Base-by-base conservation (phyloP, 2,797 vertebrate genomes). In the Hypotaenidia okinawae region DNA sequence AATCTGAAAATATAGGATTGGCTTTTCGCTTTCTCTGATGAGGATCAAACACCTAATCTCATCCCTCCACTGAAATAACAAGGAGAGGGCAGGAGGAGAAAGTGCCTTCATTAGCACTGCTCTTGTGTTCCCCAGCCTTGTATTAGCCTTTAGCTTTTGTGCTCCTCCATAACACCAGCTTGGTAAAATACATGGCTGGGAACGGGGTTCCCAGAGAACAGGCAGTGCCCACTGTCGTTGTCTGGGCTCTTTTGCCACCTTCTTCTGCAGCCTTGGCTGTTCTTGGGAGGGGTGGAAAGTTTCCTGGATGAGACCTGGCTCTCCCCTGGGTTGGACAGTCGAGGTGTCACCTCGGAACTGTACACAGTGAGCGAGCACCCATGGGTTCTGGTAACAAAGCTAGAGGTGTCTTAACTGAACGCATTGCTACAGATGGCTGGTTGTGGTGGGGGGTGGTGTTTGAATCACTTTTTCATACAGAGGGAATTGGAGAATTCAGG, bases 51-150 rank as follows among this genome's bases (percentile, higher is more conserved):
- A 25, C 28, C 25, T 79, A 39, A 92, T 92, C 70, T 89, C 28
- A 22, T 76, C 55, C 23, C 15, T 9, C 43, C 63, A 32, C 39
- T 12, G n/a, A 63, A 94, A 75, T 33, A 76, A n/a, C 11, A 80
- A 68, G n/a, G 77, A 89, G 55, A 83, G 72, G 23, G 61, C 61
- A 67, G 66, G 76, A 95, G 70, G 81, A 78, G 64, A 93, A 90
- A 94, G 76, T 62, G 68, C 66, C 69, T 91, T 87, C 78, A 2
- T 82, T 89, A 83, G 68, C 69, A 81, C 80, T 68, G n/a, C 43
- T 76, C 63, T 68, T 68, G 35, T 74, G 6, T 90, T 54, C 58
- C 19, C 74, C 41, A 32, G 43, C 32, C 1, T 43, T 59, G 57
- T 30, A 2, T 85, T 91, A 87, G 33, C 66, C 52, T 57, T 89